Conservation (phyloP, 2,888 invertebrate species). For the Gisinianus flammeolus region DNA sequence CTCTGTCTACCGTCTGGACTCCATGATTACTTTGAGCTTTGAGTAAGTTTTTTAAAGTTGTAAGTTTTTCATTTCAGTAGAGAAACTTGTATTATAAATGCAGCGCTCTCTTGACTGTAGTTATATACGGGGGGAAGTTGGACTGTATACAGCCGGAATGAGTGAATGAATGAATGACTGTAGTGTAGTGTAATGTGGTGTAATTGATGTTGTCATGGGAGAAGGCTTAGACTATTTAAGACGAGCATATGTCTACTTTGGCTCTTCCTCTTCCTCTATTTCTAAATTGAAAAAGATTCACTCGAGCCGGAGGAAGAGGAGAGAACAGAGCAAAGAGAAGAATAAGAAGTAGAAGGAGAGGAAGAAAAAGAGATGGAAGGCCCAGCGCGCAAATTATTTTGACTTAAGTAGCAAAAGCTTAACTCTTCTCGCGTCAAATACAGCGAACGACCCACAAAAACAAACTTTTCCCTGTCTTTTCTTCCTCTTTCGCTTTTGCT, state of each 20-base stretch:
- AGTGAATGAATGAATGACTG: no score
- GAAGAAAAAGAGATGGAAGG: not conserved
- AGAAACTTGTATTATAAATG: no score
- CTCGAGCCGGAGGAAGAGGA: not conserved
- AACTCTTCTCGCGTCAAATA: constrained; percentile 3
- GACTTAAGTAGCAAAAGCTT: constrained; percentile 6
- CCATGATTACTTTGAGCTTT: no score
- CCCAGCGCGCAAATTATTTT: constrained; percentile 7
- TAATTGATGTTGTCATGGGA: no score
- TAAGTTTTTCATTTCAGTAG: no score
- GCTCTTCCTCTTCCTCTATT: not conserved
- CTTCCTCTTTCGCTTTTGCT: not conserved
- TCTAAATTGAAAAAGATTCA: constrained; percentile 10
- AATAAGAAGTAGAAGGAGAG: no score
- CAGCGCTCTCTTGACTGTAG: no score
- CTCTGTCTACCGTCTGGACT: not conserved
- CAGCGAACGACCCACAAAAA: not conserved
- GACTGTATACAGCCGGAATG: no score
- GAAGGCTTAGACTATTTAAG: constrained; percentile 8
- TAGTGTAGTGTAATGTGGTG: no score
- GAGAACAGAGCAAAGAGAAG: no score
- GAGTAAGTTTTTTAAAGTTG: no score
- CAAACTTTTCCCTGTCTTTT: not conserved
- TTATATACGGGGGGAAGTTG: no score
- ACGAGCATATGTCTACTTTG: constrained; percentile 6